These are phyloP conservation scores for Fragum sueziense DNA, from an alignment of 2,888 invertebrate species.

Conservation along the genomic window DNA sequence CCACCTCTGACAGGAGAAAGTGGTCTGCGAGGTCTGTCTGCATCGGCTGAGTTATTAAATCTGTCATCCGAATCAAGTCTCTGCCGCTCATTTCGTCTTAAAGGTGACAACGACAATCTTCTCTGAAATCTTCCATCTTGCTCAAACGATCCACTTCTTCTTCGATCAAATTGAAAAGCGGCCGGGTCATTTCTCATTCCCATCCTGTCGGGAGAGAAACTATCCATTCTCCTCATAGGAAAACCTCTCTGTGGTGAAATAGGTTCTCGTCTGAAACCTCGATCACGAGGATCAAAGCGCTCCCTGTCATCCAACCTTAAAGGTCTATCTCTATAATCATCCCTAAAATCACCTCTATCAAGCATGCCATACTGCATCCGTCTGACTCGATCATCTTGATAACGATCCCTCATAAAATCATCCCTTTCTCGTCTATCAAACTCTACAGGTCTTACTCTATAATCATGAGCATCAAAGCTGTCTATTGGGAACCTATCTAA, in stretches of 20 bases:
- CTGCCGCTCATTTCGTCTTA: neutral
- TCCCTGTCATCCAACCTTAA: constrained; percentile 1
- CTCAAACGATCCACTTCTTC: neutral
- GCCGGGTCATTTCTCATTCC: neutral
- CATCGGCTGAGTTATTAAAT: neutral
- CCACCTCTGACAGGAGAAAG: neutral
- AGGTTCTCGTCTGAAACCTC: neutral
- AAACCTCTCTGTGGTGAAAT: neutral
- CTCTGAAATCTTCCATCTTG: neutral
- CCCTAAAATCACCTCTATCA: neutral
- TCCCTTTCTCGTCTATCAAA: constrained; percentile 14
- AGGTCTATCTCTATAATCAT: constrained; percentile 11
- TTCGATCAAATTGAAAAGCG: neutral
- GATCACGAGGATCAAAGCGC: neutral
- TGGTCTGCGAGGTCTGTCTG: neutral
- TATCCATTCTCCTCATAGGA: neutral
- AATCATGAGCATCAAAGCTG: neutral
- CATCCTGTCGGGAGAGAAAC: constrained; percentile 1
- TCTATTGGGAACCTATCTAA: neutral
- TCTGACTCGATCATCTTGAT: neutral
- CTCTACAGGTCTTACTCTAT: constrained; percentile 1
- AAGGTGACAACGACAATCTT: constrained; percentile 19
- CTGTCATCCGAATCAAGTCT: neutral
- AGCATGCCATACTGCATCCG: neutral
- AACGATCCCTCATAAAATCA: neutral